Evolutionary conservation across 2,888 invertebrate species (phyloP), one percentile per base, ranked within the genome.

Genomic region (Myopa testacea): DNA sequence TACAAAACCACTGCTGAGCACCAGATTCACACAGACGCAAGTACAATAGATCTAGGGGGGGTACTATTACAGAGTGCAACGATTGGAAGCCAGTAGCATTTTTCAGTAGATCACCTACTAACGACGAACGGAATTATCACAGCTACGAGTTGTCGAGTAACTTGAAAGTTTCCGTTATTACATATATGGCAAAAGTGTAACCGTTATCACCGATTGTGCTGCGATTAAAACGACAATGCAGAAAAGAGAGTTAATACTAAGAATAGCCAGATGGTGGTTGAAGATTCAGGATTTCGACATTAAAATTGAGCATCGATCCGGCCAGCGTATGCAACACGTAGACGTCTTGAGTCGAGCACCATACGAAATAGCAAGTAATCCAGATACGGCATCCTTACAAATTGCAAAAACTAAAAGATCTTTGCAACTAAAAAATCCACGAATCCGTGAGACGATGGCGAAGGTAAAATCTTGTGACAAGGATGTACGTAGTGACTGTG

Each of bases 161-260:
- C 77, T 80, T 0, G 65, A 81, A 26, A 62, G 81, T 3, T 79
- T 81, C 7, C 76, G 78, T 37, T 77, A 79, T 37, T 81, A 80
- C 16, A 14, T 81, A 0, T 68, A 69, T 26, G 73, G 67, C 4
- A 78, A 73, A 70, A 50, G 37, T 37, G 76, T 67, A 68, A 68
- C 6, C 19, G 75, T 81, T 2, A 65, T 77, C 4, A 77, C 80
- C 3, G 80, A 80, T 60, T 78, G 80, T 62, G 63, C 58, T n/a
- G 78, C 79, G 26, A 50, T 80, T 0, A 78, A 58, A 73, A 69
- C 74, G 26, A 67, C 80, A 6, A 76, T 76, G 65, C 7, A 68
- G 8, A 80, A 80, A 40, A 72, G 60, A 26, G 78, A 82, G 7
- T 34, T 80, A 3, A 71, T 80, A 8, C 80, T 80, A 4, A 79